These are phyloP conservation scores for Spilosoma lubricipeda DNA, from an alignment of 2,888 invertebrate species.

Conservation along the genomic window DNA sequence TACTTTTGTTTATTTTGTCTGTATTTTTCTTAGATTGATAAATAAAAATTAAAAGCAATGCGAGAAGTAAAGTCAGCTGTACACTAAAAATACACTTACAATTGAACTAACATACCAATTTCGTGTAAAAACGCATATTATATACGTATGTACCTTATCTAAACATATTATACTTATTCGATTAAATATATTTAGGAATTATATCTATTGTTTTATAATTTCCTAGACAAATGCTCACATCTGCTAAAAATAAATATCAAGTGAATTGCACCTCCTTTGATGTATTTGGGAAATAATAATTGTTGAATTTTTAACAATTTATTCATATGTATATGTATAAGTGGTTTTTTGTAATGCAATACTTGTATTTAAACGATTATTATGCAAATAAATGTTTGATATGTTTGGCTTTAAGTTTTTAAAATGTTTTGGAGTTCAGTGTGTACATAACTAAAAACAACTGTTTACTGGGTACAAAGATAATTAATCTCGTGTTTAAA, in stretches of 20 bases:
- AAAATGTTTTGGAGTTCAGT: neutral
- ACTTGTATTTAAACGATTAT: slow-evolving; percentile 42
- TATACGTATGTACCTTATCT: neutral
- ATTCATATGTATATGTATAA: slow-evolving; percentile 31
- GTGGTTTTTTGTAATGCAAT: slow-evolving; percentile 44
- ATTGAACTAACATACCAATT: slow-evolving; percentile 11
- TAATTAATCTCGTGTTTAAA: neutral
- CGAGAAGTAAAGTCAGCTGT: neutral
- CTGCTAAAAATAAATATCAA: slow-evolving; percentile 21
- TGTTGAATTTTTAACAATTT: slow-evolving; percentile 38
- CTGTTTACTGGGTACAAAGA: slow-evolving; percentile 8
- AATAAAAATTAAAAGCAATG: neutral
- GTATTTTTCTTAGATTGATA: neutral
- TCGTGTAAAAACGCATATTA: slow-evolving; percentile 27
- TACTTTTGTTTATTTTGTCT: neutral
- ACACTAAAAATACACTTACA: neutral
- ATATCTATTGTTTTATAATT: slow-evolving; percentile 52
- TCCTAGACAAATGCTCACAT: slow-evolving; percentile 37
- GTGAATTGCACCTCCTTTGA: slow-evolving; percentile 6
- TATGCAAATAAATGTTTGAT: slow-evolving; percentile 33
- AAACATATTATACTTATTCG: slow-evolving; percentile 38
- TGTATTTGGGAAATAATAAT: slow-evolving; percentile 39
- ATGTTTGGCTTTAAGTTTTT: slow-evolving; percentile 20
- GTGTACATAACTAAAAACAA: neutral
- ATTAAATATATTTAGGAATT: slow-evolving; percentile 47